Percentiles rank a stretch among this genome's conserved stretches.
These are phyloP conservation scores for Propithecus coquereli DNA, from an alignment of 2,113 vertebrate genomes.

Conservation along the genomic window DNA sequence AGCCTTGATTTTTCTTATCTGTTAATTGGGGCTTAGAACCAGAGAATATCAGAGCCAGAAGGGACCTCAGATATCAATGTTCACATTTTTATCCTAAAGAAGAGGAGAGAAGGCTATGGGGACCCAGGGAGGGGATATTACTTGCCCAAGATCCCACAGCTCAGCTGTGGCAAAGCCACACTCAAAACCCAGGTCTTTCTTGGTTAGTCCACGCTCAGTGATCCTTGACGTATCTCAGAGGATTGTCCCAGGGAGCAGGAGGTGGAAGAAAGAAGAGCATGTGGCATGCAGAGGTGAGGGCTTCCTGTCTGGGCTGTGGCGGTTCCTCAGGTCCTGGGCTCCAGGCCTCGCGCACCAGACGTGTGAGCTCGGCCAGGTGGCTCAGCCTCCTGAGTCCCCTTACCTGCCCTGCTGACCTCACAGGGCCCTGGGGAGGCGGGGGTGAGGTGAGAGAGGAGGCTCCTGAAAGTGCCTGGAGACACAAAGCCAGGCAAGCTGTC, in stretches of 20 bases:
- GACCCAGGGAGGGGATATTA: neutral
- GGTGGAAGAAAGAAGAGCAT: neutral
- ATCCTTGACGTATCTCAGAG: neutral
- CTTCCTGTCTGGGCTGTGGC: neutral
- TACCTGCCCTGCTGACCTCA: neutral
- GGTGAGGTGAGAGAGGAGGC: neutral
- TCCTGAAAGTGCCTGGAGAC: neutral
- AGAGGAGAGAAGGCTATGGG: neutral
- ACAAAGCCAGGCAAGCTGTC: neutral
- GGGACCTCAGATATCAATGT: neutral
- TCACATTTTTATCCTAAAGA: neutral
- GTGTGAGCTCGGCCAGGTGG: no score
- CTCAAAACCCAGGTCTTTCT: neutral
- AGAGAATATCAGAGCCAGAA: neutral
- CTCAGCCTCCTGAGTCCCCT: neutral
- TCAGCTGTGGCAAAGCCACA: neutral
- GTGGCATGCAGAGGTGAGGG: accelerated
- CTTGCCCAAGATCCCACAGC: neutral
- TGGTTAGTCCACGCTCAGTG: neutral
- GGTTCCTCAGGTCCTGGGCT: no score
- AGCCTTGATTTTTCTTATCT: neutral
- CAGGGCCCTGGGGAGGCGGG: neutral
- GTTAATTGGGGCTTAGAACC: neutral
- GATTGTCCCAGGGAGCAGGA: neutral
- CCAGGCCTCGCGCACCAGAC: no score